Base-by-base conservation (phyloP, 2,888 invertebrate genomes). In the Drosophila mimica region DNA sequence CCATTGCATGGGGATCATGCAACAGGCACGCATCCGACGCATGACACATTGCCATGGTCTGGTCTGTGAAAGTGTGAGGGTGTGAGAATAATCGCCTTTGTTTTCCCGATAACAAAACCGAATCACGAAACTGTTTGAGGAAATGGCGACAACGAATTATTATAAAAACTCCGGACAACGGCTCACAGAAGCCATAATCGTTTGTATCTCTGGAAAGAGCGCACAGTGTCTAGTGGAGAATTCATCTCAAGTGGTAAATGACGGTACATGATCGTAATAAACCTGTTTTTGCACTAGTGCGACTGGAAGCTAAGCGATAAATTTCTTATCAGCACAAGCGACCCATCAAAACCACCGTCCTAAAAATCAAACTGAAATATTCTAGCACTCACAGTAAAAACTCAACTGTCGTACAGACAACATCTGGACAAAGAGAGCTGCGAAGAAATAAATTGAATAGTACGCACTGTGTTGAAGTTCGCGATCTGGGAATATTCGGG, bases 161-260 rank as follows among this genome's bases (percentile, higher is more conserved):
- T 79, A 79, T 79, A 79, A 76, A 79, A 76, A 70, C 64, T 49
- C 79, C 33, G 40, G 17, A 36, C 40, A 17, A 3, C 9, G 11
- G 13, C 36, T 8, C 25, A 34, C 17, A 20, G 34, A 36, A 33
- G 38, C 8, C 61, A 20, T 54, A 67, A 54, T 40, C 25, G 33
- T 53, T 60, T 34, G 40, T n/a, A 25, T 13, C 33, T 30, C 43
- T 15, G 6, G 7, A 40, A 17, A 33, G 25, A 60, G 15, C 30
- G 15, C 30, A 58, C 63, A 70, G 70, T 66, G 36, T 54, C 38
- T 28, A 31, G 36, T 46, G 28, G 51, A 54, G 53, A 20, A 53
- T 20, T 20, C 13, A 33, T 49, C n/a, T 40, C 36, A 52, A 59
- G 40, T 36, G 43, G 59, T 53, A 60, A 62, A 67, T 30, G 28